phyloP scores from a whole-genome alignment of 2,888 invertebrate genomes.

The Keiferia lycopersicella region DNA sequence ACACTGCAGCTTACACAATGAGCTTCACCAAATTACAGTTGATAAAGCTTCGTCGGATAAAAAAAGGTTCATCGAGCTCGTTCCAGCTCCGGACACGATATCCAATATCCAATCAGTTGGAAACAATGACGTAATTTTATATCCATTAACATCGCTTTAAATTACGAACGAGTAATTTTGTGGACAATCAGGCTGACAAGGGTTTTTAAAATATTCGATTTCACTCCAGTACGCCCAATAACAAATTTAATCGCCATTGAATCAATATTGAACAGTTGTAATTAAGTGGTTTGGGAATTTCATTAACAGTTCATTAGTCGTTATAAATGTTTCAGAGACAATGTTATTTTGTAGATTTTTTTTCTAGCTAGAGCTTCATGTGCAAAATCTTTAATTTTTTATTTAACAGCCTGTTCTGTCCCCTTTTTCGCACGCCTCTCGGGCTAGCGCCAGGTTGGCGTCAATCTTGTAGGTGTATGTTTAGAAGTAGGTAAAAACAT shows the following conservation, averaged over 20 bases:
- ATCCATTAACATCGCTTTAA: slow-evolving; percentile 43
- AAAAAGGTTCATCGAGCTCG: slow-evolving; percentile 16
- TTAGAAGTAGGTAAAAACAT: no score
- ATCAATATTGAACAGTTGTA: slow-evolving; percentile 13
- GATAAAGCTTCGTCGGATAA: background rate
- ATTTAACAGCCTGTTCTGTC: no score
- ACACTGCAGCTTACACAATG: background rate
- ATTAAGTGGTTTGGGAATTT: slow-evolving; percentile 3
- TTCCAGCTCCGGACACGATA: background rate
- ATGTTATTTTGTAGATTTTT: no score
- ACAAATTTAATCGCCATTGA: slow-evolving; percentile 10
- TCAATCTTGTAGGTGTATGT: no score
- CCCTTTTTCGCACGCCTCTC: no score
- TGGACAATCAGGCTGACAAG: slow-evolving; percentile 43
- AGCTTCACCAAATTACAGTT: background rate
- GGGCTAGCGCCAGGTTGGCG: no score
- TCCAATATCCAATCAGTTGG: slow-evolving; percentile 44
- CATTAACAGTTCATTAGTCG: slow-evolving; percentile 4
- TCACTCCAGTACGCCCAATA: slow-evolving; percentile 32
- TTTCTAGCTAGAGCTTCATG: no score
- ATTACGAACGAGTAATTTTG: slow-evolving; percentile 44
- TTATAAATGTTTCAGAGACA: background rate
- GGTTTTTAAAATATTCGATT: slow-evolving; percentile 41
- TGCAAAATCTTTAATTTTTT: no score
- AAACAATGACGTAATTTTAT: slow-evolving; percentile 47